Percentiles rank a stretch among this genome's conserved stretches.
Evolutionary conservation across 1,140 invertebrate species (phyloP).

Genomic region (Drosophila orena): DNA sequence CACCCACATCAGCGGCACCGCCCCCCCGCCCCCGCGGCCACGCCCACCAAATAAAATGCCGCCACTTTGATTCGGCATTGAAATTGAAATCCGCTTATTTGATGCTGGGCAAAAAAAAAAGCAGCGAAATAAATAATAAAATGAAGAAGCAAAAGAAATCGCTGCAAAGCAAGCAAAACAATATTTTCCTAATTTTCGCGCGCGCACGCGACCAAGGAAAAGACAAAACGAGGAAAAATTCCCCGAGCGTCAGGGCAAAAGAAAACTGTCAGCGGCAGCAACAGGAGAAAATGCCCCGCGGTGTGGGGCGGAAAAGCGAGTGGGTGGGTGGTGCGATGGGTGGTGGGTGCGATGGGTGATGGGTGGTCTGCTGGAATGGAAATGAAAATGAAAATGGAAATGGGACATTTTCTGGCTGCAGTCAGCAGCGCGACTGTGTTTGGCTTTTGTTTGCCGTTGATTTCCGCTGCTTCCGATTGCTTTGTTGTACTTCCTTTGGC

Average conservation of each 20-base stretch:
- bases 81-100: constrained; percentile 73
- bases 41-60: constrained; percentile 42
- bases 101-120: constrained; percentile 42
- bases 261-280: constrained; percentile 76
- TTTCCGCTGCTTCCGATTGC: constrained; percentile 78
- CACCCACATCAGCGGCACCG: background rate
- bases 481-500: constrained; percentile 70
- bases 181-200: constrained; percentile 81
- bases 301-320: constrained; percentile 9
- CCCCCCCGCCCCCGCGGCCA: background rate
- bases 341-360: too few species aligned
- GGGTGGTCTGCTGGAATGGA: background rate
- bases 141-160: background rate
- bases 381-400: constrained; percentile 14
- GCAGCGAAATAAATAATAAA: constrained; percentile 21
- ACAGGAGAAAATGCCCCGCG: constrained; percentile 42
- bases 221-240: constrained; percentile 38
- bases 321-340: background rate
- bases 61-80: constrained; percentile 67
- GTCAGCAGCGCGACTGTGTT: constrained; percentile 30
- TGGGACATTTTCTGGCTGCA: constrained; percentile 38
- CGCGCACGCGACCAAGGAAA: constrained; percentile 72
- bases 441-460: constrained; percentile 75
- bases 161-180: constrained; percentile 63
- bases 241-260: constrained; percentile 51